phyloP scores from a whole-genome alignment of 2,113 vertebrate genomes.

The Brienomyrus brachyistius region DNA sequence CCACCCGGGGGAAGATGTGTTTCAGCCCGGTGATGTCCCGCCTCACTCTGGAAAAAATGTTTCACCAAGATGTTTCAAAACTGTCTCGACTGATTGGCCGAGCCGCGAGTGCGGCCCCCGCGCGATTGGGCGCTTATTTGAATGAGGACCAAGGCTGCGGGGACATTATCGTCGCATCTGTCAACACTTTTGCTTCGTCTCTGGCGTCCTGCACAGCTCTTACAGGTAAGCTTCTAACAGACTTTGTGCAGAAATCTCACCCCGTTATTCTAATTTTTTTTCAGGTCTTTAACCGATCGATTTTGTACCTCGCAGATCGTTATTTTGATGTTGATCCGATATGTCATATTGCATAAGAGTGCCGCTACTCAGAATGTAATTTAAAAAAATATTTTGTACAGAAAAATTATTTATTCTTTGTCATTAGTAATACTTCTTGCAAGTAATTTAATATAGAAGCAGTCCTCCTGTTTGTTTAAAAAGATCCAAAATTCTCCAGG shows the following conservation, averaged over 20 bases:
- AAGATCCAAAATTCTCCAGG: no score
- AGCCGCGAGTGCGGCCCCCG: neutral
- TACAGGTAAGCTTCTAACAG: neutral
- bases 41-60: neutral
- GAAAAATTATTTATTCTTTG: no score
- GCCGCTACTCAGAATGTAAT: neutral
- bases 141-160: neutral
- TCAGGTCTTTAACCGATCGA: neutral
- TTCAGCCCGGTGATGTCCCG: no score
- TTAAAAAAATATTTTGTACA: no score
- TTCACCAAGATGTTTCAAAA: neutral
- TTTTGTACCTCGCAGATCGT: neutral
- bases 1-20: no score
- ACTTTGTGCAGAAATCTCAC: no score
- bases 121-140: neutral
- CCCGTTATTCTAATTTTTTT: no score
- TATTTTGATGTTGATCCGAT: neutral
- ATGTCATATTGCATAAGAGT: neutral
- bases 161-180: neutral
- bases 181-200: neutral
- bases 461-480: no score
- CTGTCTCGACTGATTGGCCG: neutral
- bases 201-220: neutral
- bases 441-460: no score
- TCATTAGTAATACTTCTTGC: no score